Base-by-base conservation (phyloP, 1,140 invertebrate genomes). In the Lerema accius region DNA sequence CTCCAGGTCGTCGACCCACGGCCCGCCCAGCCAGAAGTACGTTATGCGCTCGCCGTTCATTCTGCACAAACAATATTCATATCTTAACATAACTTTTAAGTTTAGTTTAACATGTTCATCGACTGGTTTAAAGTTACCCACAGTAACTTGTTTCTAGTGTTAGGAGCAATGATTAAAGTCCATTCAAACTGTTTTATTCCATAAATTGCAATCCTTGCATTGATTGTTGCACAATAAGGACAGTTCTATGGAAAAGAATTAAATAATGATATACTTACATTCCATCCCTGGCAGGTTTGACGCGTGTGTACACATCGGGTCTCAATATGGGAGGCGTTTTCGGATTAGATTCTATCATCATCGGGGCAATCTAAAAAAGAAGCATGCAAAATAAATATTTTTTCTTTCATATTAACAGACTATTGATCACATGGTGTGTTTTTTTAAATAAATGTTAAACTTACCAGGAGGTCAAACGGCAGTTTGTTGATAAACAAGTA, bases 401-500 rank as follows among this genome's bases (percentile, higher is more conserved):
- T n/a, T n/a, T n/a, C n/a, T n/a, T n/a, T n/a, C n/a, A n/a, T n/a
- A n/a, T n/a, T n/a, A n/a, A n/a, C n/a, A n/a, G n/a, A n/a, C n/a
- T n/a, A n/a, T n/a, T n/a, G n/a, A n/a, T n/a, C n/a, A n/a, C n/a
- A n/a, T n/a, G n/a, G n/a, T n/a, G n/a, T n/a, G n/a, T n/a, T n/a
- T n/a, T n/a, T n/a, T n/a, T n/a, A n/a, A n/a, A n/a, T n/a, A n/a
- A n/a, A n/a, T n/a, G n/a, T n/a, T n/a, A n/a, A n/a, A 72, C 78
- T 71, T 59, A 89, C 86, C 75, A 80, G 4, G 26, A 89, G 32
- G 15, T 76, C 67, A 0, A 17, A 69, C 7, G 71, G 17, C 35
- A 87, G 58, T 15, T 70, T 67, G 61, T 89, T 89, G n/a, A 82
- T 63, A 11, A 89, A 61, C 4, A 81, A 35, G 51, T 75, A 87